phyloP scores from a whole-genome alignment of 1,140 invertebrate genomes.

The Eubasilissa regina region DNA sequence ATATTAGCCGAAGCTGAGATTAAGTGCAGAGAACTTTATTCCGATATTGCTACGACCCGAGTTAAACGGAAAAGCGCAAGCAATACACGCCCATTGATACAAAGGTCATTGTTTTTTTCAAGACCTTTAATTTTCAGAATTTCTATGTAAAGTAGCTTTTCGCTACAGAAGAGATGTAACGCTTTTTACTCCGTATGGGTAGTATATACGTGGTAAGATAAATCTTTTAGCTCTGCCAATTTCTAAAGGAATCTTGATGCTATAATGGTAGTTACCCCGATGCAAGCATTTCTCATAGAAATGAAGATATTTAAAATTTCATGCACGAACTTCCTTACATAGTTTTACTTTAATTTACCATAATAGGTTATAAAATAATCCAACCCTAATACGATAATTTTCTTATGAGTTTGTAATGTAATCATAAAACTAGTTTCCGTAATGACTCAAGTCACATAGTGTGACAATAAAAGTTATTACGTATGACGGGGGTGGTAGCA shows the following conservation, averaged over 20 bases:
- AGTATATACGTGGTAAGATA: neutral
- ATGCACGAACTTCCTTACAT: conserved; percentile 5
- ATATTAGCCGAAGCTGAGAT: conserved; percentile 6
- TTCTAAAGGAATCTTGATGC: neutral
- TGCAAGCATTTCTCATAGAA: neutral
- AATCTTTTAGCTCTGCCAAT: conserved; percentile 7
- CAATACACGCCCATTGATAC: neutral
- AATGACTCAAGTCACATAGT: too few species aligned
- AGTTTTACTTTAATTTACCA: neutral
- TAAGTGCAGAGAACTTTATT: neutral
- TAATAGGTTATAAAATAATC: too few species aligned
- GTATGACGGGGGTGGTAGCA: too few species aligned
- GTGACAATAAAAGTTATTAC: too few species aligned
- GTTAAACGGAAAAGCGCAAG: neutral
- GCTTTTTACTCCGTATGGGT: too few species aligned
- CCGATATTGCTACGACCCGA: neutral
- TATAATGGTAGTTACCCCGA: neutral
- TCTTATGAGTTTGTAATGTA: neutral
- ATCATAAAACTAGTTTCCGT: too few species aligned
- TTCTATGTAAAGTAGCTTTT: too few species aligned
- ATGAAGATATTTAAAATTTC: conserved; percentile 24
- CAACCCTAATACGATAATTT: too few species aligned
- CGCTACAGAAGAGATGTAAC: too few species aligned
- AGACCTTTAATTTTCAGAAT: too few species aligned
- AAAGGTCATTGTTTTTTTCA: neutral